Conservation (phyloP, 2,888 invertebrate genomes). For the Cheilosia pagana region DNA sequence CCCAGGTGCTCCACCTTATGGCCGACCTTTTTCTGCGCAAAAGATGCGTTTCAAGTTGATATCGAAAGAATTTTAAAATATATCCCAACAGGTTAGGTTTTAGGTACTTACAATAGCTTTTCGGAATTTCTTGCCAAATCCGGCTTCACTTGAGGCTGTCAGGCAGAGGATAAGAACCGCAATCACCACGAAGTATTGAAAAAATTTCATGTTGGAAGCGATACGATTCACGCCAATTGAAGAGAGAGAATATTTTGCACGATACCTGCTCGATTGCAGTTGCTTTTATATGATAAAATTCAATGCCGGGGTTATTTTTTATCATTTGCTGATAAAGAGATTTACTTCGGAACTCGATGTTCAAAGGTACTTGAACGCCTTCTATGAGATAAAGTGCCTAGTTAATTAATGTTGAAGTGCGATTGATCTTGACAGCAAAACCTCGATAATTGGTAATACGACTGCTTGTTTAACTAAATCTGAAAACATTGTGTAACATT, state of each 20-base stretch:
- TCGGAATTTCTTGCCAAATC: conserved; percentile 49
- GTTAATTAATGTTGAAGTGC: conserved; percentile 1
- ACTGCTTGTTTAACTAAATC: no score
- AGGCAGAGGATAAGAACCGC: conserved; percentile 46
- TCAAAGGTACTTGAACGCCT: conserved; percentile 4
- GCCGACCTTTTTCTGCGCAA: conserved; percentile 39
- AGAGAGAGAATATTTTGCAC: background rate
- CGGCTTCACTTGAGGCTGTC: conserved; percentile 57
- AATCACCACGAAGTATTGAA: conserved; percentile 28
- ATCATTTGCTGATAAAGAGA: conserved; percentile 1
- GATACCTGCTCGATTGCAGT: background rate
- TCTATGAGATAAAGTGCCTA: background rate
- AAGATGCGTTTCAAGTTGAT: background rate
- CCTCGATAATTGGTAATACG: no score
- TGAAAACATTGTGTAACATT: no score
- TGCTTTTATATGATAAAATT: conserved; percentile 26
- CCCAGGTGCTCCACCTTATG: conserved; percentile 47
- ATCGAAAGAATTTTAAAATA: background rate
- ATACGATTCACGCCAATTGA: background rate
- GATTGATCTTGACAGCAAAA: no score
- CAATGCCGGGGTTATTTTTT: background rate
- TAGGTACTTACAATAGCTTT: conserved; percentile 44
- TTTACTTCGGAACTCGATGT: background rate
- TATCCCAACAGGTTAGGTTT: background rate
- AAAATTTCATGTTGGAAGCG: conserved; percentile 46